Conservation (phyloP, 2,113 vertebrate species). For the Thamnophis sirtalis region DNA sequence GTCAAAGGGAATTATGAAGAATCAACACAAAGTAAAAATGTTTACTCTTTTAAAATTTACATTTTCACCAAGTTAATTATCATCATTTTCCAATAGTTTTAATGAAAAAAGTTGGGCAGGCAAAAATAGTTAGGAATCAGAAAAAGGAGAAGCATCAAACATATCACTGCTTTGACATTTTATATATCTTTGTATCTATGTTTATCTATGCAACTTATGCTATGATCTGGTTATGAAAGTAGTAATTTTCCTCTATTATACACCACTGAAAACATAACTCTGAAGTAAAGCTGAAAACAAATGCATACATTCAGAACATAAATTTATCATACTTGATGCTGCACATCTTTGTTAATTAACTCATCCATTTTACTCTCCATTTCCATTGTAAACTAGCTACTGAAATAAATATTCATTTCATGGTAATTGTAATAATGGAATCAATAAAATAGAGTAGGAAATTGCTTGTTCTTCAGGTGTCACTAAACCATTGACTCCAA, state of each 20-base stretch:
- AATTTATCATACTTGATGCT: constrained; percentile 40
- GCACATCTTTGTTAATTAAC: constrained; percentile 25
- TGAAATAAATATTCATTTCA: neutral
- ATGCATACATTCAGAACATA: constrained; percentile 24
- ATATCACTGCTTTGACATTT: neutral
- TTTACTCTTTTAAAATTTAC: constrained; percentile 17
- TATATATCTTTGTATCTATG: accelerated
- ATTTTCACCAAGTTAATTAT: constrained; percentile 26
- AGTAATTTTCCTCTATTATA: constrained; percentile 17
- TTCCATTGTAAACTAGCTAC: neutral
- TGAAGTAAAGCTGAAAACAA: neutral
- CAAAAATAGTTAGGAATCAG: constrained; percentile 11
- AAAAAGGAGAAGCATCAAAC: neutral
- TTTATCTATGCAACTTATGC: accelerated
- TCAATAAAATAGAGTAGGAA: neutral
- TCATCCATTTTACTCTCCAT: constrained; percentile 8
- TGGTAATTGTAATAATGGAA: neutral
- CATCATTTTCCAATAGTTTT: constrained; percentile 7
- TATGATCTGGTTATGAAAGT: neutral
- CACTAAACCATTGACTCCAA: neutral
- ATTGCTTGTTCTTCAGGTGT: neutral
- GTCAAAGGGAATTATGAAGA: neutral
- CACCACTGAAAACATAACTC: constrained; percentile 17
- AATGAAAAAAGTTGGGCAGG: neutral
- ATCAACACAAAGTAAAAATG: neutral